These are phyloP conservation scores for Miltochrista miniata DNA, from an alignment of 2,888 invertebrate genomes.

Conservation along the genomic window DNA sequence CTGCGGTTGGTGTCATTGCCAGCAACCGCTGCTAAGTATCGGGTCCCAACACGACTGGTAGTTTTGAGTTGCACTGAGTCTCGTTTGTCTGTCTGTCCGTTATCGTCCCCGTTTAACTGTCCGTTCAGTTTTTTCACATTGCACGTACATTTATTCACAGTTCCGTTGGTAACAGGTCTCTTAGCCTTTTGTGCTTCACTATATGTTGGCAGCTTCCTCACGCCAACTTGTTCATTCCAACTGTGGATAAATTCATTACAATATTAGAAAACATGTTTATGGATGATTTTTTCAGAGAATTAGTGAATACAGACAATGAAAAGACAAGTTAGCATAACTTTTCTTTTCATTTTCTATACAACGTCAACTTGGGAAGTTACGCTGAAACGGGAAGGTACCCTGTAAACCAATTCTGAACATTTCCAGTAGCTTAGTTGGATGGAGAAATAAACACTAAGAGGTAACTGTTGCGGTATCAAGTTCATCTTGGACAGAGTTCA, in stretches of 20 bases:
- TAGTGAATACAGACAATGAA: too few species aligned
- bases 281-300: too few species aligned
- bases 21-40: conserved; percentile 76
- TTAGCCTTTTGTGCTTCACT: conserved; percentile 83
- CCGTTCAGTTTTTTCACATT: conserved; percentile 72
- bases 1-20: conserved; percentile 57
- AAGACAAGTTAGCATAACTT: too few species aligned
- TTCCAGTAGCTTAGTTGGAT: too few species aligned
- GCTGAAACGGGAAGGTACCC: not conserved
- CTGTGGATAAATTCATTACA: conserved; percentile 47
- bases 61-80: conserved; percentile 66
- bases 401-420: too few species aligned
- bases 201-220: conserved; percentile 79
- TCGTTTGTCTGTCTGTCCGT: conserved; percentile 53
- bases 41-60: conserved; percentile 76
- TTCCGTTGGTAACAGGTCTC: conserved; percentile 73
- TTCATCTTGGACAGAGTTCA: too few species aligned
- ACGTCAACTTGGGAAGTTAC: not conserved
- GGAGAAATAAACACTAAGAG: too few species aligned
- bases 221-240: conserved; percentile 82
- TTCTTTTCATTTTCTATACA: too few species aligned
- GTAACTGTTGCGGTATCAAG: too few species aligned
- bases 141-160: conserved; percentile 73
- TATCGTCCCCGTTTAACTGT: conserved; percentile 52
- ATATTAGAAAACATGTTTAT: not conserved